Evolutionary conservation across 1,140 invertebrate species (phyloP), one percentile per base, ranked within the genome.

Genomic region (Schlechtendalia chinensis): DNA sequence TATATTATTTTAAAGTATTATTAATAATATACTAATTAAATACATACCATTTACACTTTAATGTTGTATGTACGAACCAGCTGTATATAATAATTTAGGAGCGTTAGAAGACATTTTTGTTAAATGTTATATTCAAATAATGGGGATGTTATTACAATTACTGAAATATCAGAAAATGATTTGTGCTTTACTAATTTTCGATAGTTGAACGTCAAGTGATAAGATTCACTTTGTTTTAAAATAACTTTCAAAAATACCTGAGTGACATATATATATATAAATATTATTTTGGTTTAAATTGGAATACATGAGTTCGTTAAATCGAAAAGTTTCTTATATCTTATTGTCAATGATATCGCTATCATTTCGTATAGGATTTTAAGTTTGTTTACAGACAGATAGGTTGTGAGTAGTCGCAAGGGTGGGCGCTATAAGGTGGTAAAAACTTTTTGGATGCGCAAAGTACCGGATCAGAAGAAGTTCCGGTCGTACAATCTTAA

Each of bases 401-500:
- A 39, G 39, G 32, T 47, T 47, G 22, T 47, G n/a, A 24, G 14
- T 5, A 50, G 45, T 45, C n/a, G 2, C 5, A 69, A 17, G 45
- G 22, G 45, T 47, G 22, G 45, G 29, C 50, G 27, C 24, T 54
- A 24, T 54, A n/a, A 53, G 47, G 69, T 54, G 50, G 69, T 29
- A 72, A 72, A 72, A 72, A 72, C 47, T 61, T 79, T 79, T 79
- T 63, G 56, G 58, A 47, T 29, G 54, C 10, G 32, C 29, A 58
- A 14, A 45, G 22, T 45, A 79, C 75, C 56, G 75, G 58, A 79
- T 45, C 58, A 50, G 56, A 50, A 79, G 32, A 79, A 79, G 39
- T 50, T 58, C 39, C 56, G 72, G 75, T 79, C 29, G 58, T 50
- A 14, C 45, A 79, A 79, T 79, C 75, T 79, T 79, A 79, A 79